Conservation (phyloP, 1,140 invertebrate genomes). For the Caerostris extrusa region DNA sequence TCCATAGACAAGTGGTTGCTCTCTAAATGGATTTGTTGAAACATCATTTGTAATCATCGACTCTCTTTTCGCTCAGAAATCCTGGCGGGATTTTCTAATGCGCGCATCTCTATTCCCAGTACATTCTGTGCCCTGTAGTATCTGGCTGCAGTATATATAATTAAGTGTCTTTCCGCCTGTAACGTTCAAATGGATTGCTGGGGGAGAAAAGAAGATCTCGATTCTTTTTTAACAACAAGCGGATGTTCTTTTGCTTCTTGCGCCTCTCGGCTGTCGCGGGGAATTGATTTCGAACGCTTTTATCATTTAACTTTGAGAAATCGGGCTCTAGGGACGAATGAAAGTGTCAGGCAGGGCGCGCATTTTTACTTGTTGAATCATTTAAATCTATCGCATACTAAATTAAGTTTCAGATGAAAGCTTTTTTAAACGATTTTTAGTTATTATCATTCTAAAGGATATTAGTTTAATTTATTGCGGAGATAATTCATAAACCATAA, state of each 20-base stretch:
- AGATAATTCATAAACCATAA: too few species aligned
- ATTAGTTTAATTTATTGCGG: too few species aligned
- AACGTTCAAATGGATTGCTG: neutral
- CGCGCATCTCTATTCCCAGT: neutral
- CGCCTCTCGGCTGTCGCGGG: neutral
- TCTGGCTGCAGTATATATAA: neutral
- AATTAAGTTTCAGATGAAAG: too few species aligned
- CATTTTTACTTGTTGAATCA: too few species aligned
- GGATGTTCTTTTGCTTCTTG: neutral
- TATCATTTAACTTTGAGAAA: slow-evolving; percentile 12
- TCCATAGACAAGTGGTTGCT: too few species aligned
- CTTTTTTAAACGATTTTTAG: too few species aligned
- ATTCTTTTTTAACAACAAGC: neutral
- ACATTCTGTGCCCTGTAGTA: neutral
- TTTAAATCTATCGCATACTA: too few species aligned
- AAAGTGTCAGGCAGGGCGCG: too few species aligned
- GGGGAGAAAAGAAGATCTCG: neutral
- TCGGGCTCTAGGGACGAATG: neutral
- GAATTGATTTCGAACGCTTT: slow-evolving; percentile 3
- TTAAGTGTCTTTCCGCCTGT: neutral
- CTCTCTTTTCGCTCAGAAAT: neutral
- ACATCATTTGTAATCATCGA: neutral
- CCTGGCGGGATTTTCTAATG: neutral
- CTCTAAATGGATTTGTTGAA: too few species aligned
- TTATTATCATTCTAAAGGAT: too few species aligned